Evolutionary conservation across 2,113 vertebrate genomes (phyloP).

Genomic region (Poeciliopsis occidentalis): DNA sequence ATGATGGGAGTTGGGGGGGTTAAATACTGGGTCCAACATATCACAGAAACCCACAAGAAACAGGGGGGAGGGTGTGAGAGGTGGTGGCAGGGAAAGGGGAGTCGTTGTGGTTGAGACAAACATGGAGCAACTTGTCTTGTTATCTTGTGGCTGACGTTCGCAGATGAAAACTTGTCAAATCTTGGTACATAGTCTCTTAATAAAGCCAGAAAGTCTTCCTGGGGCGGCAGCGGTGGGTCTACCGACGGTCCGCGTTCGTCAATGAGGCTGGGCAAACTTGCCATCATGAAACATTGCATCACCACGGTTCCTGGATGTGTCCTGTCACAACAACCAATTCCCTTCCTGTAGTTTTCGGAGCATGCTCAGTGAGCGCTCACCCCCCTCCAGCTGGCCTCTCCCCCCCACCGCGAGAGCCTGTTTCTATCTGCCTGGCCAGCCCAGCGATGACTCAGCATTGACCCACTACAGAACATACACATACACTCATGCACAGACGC

Average conservation of each 20-base stretch:
- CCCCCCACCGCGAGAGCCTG: constrained; percentile 35
- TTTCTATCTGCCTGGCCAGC: constrained; percentile 82
- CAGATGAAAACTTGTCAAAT: constrained; percentile 8
- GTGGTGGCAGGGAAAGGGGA: neutral
- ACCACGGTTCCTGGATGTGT: constrained; percentile 67
- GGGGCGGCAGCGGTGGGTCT: constrained; percentile 1
- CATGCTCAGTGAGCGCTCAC: constrained; percentile 42
- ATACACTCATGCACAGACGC: constrained; percentile 37
- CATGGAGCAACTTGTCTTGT: constrained; percentile 58
- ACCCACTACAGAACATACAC: constrained; percentile 55
- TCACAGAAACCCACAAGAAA: constrained; percentile 70
- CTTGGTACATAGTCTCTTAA: constrained; percentile 1
- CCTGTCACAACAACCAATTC: constrained; percentile 72
- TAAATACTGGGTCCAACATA: constrained; percentile 59
- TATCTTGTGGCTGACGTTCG: constrained; percentile 44
- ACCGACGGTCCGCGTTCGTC: constrained; percentile 39
- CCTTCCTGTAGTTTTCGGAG: constrained; percentile 69
- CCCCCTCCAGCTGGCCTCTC: constrained; percentile 72
- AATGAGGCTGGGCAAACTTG: constrained; percentile 48
- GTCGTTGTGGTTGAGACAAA: constrained; percentile 54
- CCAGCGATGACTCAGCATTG: constrained; percentile 88
- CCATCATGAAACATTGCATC: constrained; percentile 69
- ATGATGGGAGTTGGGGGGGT: constrained; percentile 7
- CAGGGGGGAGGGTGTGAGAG: neutral
- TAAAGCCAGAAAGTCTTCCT: neutral